Evolutionary conservation across 2,113 vertebrate species (phyloP), one percentile per base, ranked within the genome.

Genomic region (Ploceus nigricollis): DNA sequence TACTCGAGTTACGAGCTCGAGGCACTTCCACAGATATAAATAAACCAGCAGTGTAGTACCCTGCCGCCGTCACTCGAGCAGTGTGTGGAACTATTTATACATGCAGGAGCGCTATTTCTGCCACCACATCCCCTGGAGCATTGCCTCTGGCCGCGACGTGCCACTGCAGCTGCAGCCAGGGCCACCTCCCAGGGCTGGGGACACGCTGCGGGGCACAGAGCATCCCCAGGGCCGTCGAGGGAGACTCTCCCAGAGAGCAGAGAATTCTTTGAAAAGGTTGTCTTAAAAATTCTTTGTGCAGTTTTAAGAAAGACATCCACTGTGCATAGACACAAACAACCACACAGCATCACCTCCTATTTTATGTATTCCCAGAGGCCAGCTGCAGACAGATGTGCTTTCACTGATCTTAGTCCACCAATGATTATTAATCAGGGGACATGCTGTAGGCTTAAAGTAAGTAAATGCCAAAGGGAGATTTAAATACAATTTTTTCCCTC

Each of bases 81-180:
- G 63, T 3, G 11, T 0, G 6, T 1, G 5, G 45, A 37, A 22
- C 25, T 82, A 42, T 84, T 92, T 82, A 22, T 35, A 25, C 5
- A 3, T 1, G 1, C 4, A 10, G 73, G 54, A 91, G 61, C 4
- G 10, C 37, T 44, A 11, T 45, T 93, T 37, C 71, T 89, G 69
- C 77, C 33, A 14, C 30, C 5, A 1, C 58, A 25, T 9, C 12
- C 35, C 56, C 81, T 0, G 7, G 50, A 47, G 33, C 4, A 1
- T 44, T 39, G 40, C n/a, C 66, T 57, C 47, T 0, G 0, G 51
- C 30, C 0, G 0, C 13, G 58, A 28, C 0, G 1, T 39, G 80
- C 23, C 0, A 0, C 23, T 0, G 0, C 72, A 56, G 37, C 22
- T 0, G 0, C 50, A 57, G 58, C 4, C 0, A 4, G 27, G 33